Base-by-base conservation (phyloP, 2,888 invertebrate species). In the Lasioglossum vierecki region DNA sequence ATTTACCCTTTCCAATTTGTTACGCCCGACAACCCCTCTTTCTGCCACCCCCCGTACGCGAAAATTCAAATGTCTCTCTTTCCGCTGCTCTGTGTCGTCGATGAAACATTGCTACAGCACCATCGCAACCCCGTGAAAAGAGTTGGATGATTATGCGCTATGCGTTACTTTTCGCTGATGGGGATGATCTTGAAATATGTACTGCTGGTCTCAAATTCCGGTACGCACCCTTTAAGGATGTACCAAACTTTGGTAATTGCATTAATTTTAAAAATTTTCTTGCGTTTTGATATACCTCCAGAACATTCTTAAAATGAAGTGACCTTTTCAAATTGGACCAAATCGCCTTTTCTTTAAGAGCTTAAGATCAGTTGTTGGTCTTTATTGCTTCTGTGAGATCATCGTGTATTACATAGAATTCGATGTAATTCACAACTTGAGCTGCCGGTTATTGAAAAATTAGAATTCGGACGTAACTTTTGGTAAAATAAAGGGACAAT, bases 1-100 rank as follows among this genome's bases (percentile, higher is more conserved):
- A 74, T 74, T 74, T 74, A 74, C 74, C 53, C 39, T 53, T 74
- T 57, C 74, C 57, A 74, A 74, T 74, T 74, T 74, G 57, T 74
- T 57, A 53, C 74, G 57, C n/a, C 8, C 39, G 39, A 26, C 74
- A 11, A 44, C 71, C n/a, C 35, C 18, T 13, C 30, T 22, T n/a
- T 41, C 22, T 4, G 22, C 68, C 35, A 35, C 9, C 22, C 22
- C 68, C 18, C 18, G 13, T 35, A 11, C 30, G 63, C 26, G 63
- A 57, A 57, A n/a, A 57, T 57, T 57, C 60, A 26, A 63, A 30
- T 30, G 53, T 63, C 30, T 30, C 63, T 63, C 63, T 13, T 30
- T 63, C 26, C 60, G 60, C 60, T 63, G 15, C 46, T 46, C 15
- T 30, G 35, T 11, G 68, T 68, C 66, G 53, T n/a, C 57, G 57